Evolutionary conservation across 37 sponge, comb jelly and placozoan genomes (phyloP).

Genomic region (Geodia barretti): DNA sequence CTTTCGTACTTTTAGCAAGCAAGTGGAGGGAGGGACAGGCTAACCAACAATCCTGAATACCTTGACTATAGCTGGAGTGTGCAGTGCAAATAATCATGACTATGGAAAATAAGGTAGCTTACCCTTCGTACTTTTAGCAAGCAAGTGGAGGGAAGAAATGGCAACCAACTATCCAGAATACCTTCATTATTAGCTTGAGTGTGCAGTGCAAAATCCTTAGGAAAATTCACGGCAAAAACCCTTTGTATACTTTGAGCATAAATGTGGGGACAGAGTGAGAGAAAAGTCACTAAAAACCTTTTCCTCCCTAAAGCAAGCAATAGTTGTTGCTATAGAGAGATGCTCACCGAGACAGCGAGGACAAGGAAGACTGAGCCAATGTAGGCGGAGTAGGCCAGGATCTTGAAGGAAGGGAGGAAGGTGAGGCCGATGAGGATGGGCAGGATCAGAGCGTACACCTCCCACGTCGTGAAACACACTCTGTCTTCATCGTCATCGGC

Average conservation of each 20-base stretch:
- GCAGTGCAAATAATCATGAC: too few species aligned
- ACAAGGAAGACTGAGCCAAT: slow-evolving; percentile 83
- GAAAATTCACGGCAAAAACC: too few species aligned
- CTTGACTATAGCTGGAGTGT: too few species aligned
- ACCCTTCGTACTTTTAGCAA: too few species aligned
- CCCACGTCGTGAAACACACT: slow-evolving; percentile 46
- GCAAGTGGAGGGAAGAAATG: too few species aligned
- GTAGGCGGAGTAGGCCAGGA: slow-evolving; percentile 77
- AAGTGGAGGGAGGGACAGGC: slow-evolving; percentile 1
- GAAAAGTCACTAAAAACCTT: not conserved
- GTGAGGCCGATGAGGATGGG: slow-evolving; percentile 79
- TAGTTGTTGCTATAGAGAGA: too few species aligned
- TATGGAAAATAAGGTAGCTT: too few species aligned
- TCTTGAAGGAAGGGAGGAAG: slow-evolving; percentile 85
- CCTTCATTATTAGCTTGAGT: too few species aligned
- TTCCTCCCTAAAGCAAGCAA: not conserved
- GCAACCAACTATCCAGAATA: too few species aligned
- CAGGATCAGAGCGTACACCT: slow-evolving; percentile 72
- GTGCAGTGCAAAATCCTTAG: too few species aligned
- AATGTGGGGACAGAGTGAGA: slow-evolving; percentile 2
- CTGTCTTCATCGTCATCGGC: not conserved
- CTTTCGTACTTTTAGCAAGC: too few species aligned
- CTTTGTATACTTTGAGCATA: too few species aligned
- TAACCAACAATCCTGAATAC: not conserved
- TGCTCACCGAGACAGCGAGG: slow-evolving; percentile 76